phyloP scores from a whole-genome alignment of 2,113 vertebrate genomes.

The Perognathus longimembris region DNA sequence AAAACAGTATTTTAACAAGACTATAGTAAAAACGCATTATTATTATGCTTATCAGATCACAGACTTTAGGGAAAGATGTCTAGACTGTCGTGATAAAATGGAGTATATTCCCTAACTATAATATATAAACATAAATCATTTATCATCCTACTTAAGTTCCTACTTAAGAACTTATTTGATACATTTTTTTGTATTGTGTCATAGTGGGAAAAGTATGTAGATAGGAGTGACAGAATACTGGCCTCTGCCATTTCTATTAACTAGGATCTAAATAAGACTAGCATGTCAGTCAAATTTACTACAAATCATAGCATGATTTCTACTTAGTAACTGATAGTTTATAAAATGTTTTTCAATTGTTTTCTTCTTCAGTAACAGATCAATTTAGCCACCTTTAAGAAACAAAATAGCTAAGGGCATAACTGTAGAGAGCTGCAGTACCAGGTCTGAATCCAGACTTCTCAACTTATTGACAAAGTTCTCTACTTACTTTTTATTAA shows the following conservation, averaged over 20 bases:
- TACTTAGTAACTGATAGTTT: conserved; percentile 9
- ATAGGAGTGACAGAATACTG: background rate
- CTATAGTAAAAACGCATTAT: background rate
- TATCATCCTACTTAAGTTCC: background rate
- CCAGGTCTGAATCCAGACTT: background rate
- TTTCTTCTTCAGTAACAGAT: background rate
- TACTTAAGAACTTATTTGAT: background rate
- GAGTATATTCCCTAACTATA: background rate
- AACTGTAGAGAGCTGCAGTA: background rate
- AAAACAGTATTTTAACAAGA: conserved; percentile 1
- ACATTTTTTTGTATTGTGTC: background rate
- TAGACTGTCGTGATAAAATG: background rate
- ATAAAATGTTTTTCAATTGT: background rate
- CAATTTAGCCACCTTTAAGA: background rate
- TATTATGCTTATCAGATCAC: background rate
- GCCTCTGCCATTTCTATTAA: background rate
- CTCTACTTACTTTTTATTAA: background rate
- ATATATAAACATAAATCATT: background rate
- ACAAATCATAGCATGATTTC: background rate
- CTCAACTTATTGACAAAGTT: background rate
- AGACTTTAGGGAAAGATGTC: background rate
- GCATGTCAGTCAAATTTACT: background rate
- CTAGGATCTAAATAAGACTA: background rate
- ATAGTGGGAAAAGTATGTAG: background rate
- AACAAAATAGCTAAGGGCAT: background rate